Conservation (phyloP, 2,888 invertebrate species). For the Ceramica pisi region DNA sequence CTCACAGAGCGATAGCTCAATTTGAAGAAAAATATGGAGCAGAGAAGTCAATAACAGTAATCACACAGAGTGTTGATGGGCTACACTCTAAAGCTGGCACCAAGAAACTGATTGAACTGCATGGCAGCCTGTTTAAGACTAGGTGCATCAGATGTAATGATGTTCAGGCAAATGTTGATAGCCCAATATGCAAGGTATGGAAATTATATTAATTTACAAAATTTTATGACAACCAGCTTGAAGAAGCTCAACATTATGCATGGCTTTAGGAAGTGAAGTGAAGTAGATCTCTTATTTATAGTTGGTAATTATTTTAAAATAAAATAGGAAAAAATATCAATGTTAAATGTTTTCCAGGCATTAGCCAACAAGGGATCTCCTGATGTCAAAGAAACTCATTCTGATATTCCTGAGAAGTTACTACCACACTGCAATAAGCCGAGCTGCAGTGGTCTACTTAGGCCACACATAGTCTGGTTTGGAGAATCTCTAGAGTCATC, state of each 20-base stretch:
- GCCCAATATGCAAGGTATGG: conserved; percentile 93
- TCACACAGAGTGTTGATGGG: conserved; percentile 98
- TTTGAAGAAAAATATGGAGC: conserved; percentile 89
- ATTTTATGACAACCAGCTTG: neutral
- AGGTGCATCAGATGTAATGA: conserved; percentile 91
- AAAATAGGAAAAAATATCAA: neutral
- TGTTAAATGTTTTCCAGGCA: conserved; percentile 74
- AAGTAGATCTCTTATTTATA: neutral
- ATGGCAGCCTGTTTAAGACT: conserved; percentile 94
- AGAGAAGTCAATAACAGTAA: conserved; percentile 90
- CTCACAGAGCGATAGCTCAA: conserved; percentile 92
- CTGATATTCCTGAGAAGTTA: conserved; percentile 91
- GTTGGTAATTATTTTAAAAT: neutral
- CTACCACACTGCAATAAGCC: conserved; percentile 93
- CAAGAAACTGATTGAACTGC: conserved; percentile 94
- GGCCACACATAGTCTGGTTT: conserved; percentile 97
- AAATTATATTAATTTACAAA: neutral
- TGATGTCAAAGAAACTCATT: conserved; percentile 88
- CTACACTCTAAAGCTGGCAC: conserved; percentile 96
- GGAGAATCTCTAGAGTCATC: conserved; percentile 93
- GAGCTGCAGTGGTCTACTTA: conserved; percentile 92
- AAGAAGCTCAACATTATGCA: neutral
- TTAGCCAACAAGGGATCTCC: conserved; percentile 91
- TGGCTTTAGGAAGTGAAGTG: neutral
- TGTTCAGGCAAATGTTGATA: conserved; percentile 91